These are phyloP conservation scores for Odontamblyopus rebecca DNA, from an alignment of 2,797 vertebrate species.

Conservation along the genomic window DNA sequence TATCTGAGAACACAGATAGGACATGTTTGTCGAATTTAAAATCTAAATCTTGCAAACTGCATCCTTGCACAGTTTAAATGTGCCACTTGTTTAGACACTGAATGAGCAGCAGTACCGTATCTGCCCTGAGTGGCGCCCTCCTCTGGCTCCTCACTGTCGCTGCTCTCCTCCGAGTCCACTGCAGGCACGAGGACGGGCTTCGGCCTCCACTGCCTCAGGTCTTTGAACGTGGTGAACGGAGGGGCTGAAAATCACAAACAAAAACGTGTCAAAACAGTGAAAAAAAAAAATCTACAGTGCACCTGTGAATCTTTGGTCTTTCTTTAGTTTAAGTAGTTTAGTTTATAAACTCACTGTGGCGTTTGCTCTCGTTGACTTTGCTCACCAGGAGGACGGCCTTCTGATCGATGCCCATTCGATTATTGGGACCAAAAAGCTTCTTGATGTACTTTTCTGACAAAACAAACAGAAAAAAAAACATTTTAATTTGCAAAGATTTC, in stretches of 20 bases:
- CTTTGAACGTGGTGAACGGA: constrained; percentile 92
- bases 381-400: constrained; percentile 97
- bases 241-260: constrained; percentile 76
- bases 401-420: constrained; percentile 92
- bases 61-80: too few species aligned
- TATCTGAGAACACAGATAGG: too few species aligned
- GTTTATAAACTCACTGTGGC: constrained; percentile 82
- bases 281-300: too few species aligned
- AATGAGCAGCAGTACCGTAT: constrained; percentile 70
- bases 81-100: too few species aligned
- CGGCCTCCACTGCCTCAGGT: constrained; percentile 88
- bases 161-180: constrained; percentile 68
- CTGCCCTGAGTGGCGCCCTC: constrained; percentile 67
- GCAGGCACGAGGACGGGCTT: constrained; percentile 60
- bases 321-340: background rate
- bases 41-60: too few species aligned
- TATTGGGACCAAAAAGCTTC: constrained; percentile 91
- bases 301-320: background rate
- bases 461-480: background rate
- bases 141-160: constrained; percentile 74
- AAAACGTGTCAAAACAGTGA: too few species aligned
- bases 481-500: background rate
- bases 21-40: too few species aligned
- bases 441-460: constrained; percentile 90
- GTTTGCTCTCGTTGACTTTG: constrained; percentile 92